phyloP scores from a whole-genome alignment of 2,113 vertebrate genomes.

The Neotoma lepida region DNA sequence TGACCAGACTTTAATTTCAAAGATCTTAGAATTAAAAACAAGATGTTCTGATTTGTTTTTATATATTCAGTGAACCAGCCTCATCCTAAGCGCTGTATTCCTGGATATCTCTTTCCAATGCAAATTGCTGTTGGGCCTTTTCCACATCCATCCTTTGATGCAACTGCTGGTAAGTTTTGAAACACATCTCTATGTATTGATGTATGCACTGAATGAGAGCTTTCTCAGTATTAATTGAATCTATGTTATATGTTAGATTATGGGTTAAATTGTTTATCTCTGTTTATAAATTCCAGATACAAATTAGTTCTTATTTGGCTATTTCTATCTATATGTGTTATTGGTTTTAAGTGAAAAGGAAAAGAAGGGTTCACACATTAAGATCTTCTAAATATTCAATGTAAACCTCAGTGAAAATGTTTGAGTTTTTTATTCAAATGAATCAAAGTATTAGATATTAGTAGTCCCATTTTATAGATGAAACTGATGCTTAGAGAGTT shows the following conservation, averaged over 20 bases:
- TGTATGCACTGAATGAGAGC: background rate
- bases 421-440: background rate
- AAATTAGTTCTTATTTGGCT: background rate
- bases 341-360: background rate
- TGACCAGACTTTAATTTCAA: background rate
- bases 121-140: slow-evolving; percentile 89
- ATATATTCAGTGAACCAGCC: slow-evolving; percentile 89
- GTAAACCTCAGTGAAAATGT: background rate
- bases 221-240: background rate
- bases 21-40: background rate
- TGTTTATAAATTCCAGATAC: background rate
- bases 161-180: slow-evolving; percentile 88
- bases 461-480: background rate
- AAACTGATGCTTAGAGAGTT: background rate
- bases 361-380: background rate
- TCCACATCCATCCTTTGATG: slow-evolving; percentile 90
- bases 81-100: slow-evolving; percentile 89
- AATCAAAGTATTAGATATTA: background rate
- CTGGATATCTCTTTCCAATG: slow-evolving; percentile 93
- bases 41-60: background rate
- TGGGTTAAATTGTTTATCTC: background rate
- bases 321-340: background rate
- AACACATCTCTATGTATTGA: background rate
- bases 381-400: background rate
- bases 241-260: background rate